Evolutionary conservation across 2,113 vertebrate genomes (phyloP).

Genomic region (Drymodes brunneopygia): DNA sequence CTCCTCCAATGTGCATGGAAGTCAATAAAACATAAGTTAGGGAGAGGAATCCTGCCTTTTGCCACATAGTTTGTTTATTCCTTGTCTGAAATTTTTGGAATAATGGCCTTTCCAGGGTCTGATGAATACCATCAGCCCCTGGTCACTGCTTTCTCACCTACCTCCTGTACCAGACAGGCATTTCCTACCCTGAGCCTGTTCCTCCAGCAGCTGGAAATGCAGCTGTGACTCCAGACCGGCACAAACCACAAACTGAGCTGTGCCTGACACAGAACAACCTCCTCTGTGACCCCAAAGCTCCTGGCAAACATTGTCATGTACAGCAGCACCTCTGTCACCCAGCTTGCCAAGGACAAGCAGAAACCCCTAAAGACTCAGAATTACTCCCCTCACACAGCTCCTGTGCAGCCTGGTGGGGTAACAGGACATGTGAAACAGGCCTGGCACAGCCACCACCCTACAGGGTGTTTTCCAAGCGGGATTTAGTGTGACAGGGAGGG

Average conservation of each 20-base stretch:
- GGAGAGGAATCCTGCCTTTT: not conserved
- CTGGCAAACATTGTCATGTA: fast-evolving
- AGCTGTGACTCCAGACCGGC: not conserved
- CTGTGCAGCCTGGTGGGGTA: not conserved
- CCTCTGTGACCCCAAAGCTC: not conserved
- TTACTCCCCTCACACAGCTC: not conserved
- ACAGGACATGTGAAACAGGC: not conserved
- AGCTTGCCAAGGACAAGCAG: not conserved
- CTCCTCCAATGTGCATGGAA: not conserved
- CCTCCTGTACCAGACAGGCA: not conserved
- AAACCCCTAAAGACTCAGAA: not conserved
- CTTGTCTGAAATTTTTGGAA: not conserved
- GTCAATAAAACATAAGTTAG: not conserved
- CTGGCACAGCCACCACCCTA: not conserved
- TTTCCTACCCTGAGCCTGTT: not conserved
- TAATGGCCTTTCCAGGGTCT: not conserved
- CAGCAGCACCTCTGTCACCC: not conserved
- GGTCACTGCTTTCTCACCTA: not conserved
- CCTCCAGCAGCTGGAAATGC: not conserved
- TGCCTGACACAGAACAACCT: not conserved
- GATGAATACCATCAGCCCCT: not conserved
- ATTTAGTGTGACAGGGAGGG: not conserved
- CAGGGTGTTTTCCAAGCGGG: not conserved
- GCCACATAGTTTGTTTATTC: not conserved
- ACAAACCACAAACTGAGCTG: not conserved